A percentile compares a stretch with the other conserved stretches of the same genome.
Conservation (phyloP, 2,113 vertebrate species). For the Eidolon helvum region DNA sequence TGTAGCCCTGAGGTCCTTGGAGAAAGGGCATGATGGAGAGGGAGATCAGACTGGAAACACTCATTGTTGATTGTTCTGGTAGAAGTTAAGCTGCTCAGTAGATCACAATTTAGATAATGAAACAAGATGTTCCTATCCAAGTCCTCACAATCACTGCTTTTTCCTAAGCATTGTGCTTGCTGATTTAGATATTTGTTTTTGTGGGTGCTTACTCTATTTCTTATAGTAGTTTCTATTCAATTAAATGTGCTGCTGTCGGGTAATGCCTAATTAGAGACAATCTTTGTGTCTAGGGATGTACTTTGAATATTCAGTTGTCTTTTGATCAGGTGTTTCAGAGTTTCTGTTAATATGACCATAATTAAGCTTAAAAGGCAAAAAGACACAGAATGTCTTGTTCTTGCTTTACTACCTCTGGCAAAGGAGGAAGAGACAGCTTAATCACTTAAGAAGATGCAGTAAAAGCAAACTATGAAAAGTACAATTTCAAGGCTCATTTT, state of each 20-base stretch:
- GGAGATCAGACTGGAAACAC: neutral
- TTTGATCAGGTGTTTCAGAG: slow-evolving; percentile 44
- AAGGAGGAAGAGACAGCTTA: neutral
- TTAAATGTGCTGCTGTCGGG: neutral
- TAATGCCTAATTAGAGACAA: slow-evolving; percentile 21
- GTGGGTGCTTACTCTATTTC: neutral
- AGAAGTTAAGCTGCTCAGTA: neutral
- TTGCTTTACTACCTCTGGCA: slow-evolving; percentile 39
- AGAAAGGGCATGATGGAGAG: neutral
- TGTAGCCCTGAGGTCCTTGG: neutral
- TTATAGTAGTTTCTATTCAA: slow-evolving; percentile 33
- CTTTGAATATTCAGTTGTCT: slow-evolving; percentile 6
- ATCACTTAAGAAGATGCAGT: slow-evolving; percentile 23
- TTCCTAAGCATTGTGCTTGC: neutral
- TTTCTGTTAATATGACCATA: slow-evolving; percentile 29
- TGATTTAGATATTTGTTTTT: slow-evolving; percentile 28
- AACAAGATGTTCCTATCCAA: neutral
- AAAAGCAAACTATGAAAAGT: slow-evolving; percentile 49
- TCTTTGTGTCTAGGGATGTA: slow-evolving; percentile 17
- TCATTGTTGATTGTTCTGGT: neutral
- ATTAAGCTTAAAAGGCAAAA: slow-evolving; percentile 46
- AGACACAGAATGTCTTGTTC: neutral
- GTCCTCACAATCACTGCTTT: neutral
- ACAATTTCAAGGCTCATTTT: neutral
- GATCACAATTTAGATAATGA: neutral